phyloP scores from a whole-genome alignment of 2,113 vertebrate species.

The Aphelocoma coerulescens region DNA sequence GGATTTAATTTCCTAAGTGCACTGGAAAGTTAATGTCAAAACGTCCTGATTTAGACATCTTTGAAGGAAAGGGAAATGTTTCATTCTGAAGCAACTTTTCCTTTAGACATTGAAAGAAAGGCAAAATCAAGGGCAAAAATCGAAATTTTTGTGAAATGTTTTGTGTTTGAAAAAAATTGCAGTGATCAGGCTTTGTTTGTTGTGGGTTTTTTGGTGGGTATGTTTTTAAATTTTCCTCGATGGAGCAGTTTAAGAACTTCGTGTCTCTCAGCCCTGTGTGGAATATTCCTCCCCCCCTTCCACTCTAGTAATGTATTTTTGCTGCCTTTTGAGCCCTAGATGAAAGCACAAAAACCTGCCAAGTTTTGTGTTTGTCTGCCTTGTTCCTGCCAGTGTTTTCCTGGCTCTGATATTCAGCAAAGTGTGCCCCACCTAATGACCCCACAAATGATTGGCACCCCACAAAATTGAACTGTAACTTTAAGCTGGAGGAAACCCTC shows the following conservation, averaged over 20 bases:
- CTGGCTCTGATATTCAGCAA: neutral
- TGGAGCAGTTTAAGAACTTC: neutral
- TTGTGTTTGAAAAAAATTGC: neutral
- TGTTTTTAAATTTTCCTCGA: neutral
- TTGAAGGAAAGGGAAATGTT: neutral
- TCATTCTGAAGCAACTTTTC: neutral
- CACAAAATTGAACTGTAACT: neutral
- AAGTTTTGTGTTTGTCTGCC: neutral
- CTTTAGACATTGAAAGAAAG: neutral
- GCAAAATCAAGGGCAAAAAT: neutral
- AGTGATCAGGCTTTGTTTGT: neutral
- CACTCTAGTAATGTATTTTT: neutral
- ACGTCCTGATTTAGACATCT: neutral
- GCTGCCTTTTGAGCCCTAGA: neutral
- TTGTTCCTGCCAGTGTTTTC: neutral
- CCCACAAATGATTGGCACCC: neutral
- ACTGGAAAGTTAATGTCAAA: neutral
- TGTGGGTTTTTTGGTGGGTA: neutral
- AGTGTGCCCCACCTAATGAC: neutral
- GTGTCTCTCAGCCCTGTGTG: neutral
- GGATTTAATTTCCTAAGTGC: neutral
- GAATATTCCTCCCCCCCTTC: neutral
- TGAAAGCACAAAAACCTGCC: neutral
- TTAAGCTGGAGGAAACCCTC: neutral
- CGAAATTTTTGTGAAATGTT: neutral